Conservation (phyloP, 2,797 vertebrate species). For the Hydrocynus forskahlii region DNA sequence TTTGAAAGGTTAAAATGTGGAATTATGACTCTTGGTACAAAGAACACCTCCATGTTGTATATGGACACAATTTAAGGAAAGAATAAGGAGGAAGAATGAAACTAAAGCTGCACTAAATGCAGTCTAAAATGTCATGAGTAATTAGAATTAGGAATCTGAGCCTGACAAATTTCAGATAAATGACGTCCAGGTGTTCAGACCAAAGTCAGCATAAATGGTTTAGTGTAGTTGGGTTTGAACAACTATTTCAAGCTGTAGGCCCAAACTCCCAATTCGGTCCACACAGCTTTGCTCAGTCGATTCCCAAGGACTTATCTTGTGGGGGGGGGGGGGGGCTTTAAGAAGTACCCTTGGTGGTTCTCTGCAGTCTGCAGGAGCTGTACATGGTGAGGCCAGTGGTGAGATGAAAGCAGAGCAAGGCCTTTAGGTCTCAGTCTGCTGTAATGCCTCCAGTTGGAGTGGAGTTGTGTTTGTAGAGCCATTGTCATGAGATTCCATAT, state of each 20-base stretch:
- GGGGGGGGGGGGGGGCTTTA: not conserved
- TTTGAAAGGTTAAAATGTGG: no score
- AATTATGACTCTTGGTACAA: no score
- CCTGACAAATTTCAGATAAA: no score
- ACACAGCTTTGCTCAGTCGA: not conserved
- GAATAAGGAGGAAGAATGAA: no score
- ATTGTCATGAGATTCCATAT: conserved; percentile 34
- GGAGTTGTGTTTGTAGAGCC: conserved; percentile 16
- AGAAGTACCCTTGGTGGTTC: not conserved
- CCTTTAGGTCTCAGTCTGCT: conserved; percentile 1
- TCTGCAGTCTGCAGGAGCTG: not conserved
- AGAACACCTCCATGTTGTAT: no score
- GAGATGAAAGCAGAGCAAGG: not conserved
- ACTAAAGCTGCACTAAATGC: no score
- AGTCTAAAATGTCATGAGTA: no score
- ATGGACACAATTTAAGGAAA: no score
- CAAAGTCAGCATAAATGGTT: not conserved
- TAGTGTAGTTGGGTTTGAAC: not conserved
- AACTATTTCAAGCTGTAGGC: not conserved
- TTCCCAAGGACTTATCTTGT: not conserved
- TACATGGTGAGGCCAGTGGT: not conserved
- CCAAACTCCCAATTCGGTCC: conserved; percentile 38
- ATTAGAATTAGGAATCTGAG: no score
- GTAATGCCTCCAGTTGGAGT: not conserved
- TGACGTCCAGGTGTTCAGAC: no score